Percentiles rank a stretch among this genome's conserved stretches.
These are phyloP conservation scores for Eutrigla gurnardus DNA, from an alignment of 2,797 vertebrate genomes.

Conservation along the genomic window DNA sequence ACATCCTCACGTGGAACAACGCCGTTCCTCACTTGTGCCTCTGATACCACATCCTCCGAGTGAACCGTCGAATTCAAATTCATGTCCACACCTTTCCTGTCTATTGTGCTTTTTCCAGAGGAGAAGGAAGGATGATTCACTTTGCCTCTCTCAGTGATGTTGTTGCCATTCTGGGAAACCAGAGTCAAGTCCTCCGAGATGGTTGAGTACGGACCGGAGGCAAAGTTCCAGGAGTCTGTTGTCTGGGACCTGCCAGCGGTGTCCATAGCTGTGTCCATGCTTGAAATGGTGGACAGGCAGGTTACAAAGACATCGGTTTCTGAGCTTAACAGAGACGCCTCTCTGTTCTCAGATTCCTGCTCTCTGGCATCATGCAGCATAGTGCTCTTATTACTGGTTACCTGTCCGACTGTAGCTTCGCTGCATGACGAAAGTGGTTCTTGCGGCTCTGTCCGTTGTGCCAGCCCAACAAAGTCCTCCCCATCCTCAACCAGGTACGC, in stretches of 20 bases:
- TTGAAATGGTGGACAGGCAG: slow-evolving; percentile 82
- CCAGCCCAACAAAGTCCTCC: slow-evolving; percentile 73
- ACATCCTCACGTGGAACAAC: slow-evolving; percentile 39
- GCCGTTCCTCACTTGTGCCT: slow-evolving; percentile 80
- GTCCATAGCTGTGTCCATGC: slow-evolving; percentile 72
- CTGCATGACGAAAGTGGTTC: slow-evolving; percentile 14
- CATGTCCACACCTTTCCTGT: slow-evolving; percentile 70
- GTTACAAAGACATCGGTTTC: slow-evolving; percentile 82
- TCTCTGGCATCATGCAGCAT: slow-evolving; percentile 29
- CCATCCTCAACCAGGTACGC: slow-evolving; percentile 80
- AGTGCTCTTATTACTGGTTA: slow-evolving; percentile 15
- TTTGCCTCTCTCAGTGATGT: slow-evolving; percentile 82
- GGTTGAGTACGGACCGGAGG: slow-evolving; percentile 78
- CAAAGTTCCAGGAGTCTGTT: slow-evolving; percentile 77
- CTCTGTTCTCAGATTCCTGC: slow-evolving; percentile 61
- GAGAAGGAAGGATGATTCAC: slow-evolving; percentile 34
- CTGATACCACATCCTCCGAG: slow-evolving; percentile 71
- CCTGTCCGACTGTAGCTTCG: slow-evolving; percentile 31
- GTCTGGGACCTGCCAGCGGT: slow-evolving; percentile 62
- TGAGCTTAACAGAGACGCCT: slow-evolving; percentile 73
- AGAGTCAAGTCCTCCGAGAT: slow-evolving; percentile 86
- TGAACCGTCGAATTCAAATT: slow-evolving; percentile 76
- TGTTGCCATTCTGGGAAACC: slow-evolving; percentile 82
- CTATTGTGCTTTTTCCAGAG: slow-evolving; percentile 76
- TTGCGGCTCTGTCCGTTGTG: slow-evolving; percentile 30